Percentiles rank a stretch among this genome's conserved stretches.
Conservation (phyloP, 2,888 invertebrate species). For the Patella ulyssiponensis region DNA sequence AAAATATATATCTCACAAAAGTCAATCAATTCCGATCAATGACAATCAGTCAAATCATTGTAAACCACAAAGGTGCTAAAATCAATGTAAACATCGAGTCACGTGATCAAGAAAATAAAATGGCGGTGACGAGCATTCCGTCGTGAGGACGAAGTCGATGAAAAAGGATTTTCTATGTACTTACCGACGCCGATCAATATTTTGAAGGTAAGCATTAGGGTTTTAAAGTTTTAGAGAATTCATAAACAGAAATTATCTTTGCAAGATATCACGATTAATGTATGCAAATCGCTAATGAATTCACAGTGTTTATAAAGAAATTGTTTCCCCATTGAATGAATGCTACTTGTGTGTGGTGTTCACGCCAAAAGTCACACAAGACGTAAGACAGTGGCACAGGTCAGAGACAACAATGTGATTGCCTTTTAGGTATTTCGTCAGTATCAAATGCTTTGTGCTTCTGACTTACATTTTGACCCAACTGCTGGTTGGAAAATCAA, state of each 20-base stretch:
- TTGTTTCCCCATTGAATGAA: too few relatives aligned
- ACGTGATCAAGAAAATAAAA: slow-evolving; percentile 1
- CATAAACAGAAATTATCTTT: not conserved
- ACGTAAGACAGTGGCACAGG: too few relatives aligned
- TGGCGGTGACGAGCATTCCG: slow-evolving; percentile 5
- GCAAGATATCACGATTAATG: not conserved
- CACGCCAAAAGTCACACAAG: too few relatives aligned
- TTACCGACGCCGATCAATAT: not conserved
- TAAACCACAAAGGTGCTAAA: too few relatives aligned
- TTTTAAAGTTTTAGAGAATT: not conserved
- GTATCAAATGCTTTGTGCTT: too few relatives aligned
- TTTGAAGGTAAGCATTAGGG: not conserved
- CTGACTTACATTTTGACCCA: too few relatives aligned
- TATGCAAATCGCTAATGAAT: not conserved
- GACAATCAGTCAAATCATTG: too few relatives aligned
- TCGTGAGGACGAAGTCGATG: not conserved
- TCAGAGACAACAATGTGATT: too few relatives aligned
- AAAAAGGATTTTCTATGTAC: not conserved
- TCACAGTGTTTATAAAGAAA: not conserved
- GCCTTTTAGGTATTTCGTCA: too few relatives aligned
- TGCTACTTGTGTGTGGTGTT: not conserved
- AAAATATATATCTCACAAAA: too few relatives aligned
- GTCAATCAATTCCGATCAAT: too few relatives aligned
- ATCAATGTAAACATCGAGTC: not conserved
- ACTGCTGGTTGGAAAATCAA: too few relatives aligned